Percentiles rank a stretch among this genome's conserved stretches.
phyloP scores from a whole-genome alignment of 1,140 invertebrate genomes.

The Platyura marginata region DNA sequence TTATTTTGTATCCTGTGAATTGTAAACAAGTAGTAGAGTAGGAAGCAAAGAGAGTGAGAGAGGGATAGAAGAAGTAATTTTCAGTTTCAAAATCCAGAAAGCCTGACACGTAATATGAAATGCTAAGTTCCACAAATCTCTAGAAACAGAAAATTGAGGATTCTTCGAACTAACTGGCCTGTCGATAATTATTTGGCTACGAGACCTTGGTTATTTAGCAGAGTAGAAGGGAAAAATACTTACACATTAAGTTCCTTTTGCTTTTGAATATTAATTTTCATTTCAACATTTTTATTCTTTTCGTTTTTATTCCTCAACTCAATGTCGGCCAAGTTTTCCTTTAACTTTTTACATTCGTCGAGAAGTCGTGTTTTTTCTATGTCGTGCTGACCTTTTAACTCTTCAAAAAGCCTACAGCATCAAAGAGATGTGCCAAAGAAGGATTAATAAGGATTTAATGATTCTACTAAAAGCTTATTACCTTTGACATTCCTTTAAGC shows the following conservation, averaged over 20 bases:
- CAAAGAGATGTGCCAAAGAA: background rate
- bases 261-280: background rate
- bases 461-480: constrained; percentile 7
- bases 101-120: too few species aligned
- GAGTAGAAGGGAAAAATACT: background rate
- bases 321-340: constrained; percentile 9
- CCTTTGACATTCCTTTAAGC: constrained; percentile 40
- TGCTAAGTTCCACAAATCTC: too few species aligned
- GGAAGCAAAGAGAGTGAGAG: background rate
- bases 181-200: too few species aligned
- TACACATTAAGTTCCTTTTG: background rate
- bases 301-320: background rate
- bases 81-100: too few species aligned
- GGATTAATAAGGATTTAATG: too few species aligned
- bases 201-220: too few species aligned
- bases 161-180: background rate
- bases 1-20: background rate
- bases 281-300: background rate
- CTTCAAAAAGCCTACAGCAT: constrained; percentile 31
- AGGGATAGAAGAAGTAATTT: too few species aligned
- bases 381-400: constrained; percentile 39
- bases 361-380: constrained; percentile 30
- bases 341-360: constrained; percentile 22
- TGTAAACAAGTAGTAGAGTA: background rate
- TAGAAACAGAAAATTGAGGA: too few species aligned